Evolutionary conservation across 2,888 invertebrate species (phyloP).

Genomic region (Ecliptopera silaceata): DNA sequence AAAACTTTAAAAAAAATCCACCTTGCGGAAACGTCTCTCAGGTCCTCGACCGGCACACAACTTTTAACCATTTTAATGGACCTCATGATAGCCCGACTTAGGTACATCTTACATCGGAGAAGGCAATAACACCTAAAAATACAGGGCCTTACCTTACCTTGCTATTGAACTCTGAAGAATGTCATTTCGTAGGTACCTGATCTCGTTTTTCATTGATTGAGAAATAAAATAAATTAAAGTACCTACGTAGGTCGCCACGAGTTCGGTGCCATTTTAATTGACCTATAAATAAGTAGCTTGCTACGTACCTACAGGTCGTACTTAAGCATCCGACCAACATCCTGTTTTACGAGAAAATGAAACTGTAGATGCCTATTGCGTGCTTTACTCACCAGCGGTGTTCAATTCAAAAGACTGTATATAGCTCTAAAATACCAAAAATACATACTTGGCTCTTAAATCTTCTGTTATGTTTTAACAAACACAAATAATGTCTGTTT

Average conservation of each 20-base stretch:
- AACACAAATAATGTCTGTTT: no score
- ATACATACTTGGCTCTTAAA: no score
- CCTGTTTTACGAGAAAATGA: constrained; percentile 4
- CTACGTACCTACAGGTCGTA: background rate
- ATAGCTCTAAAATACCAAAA: no score
- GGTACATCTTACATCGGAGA: constrained; percentile 9
- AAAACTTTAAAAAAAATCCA: constrained; percentile 43
- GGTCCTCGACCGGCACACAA: constrained; percentile 55
- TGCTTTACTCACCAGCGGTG: background rate
- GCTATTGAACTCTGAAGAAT: constrained; percentile 47
- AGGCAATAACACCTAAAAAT: constrained; percentile 31
- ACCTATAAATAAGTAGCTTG: constrained; percentile 17
- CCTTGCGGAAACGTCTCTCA: constrained; percentile 56
- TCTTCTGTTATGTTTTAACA: no score
- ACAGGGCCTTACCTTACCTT: constrained; percentile 47
- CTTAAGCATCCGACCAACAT: constrained; percentile 12
- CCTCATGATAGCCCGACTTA: constrained; percentile 24
- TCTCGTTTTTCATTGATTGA: constrained; percentile 14
- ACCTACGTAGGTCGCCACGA: constrained; percentile 3
- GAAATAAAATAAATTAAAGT: constrained; percentile 22
- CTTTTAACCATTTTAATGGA: constrained; percentile 46
- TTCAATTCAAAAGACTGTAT: no score
- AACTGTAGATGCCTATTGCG: background rate
- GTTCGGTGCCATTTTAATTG: constrained; percentile 24
- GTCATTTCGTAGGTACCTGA: constrained; percentile 14